Percentiles rank a stretch among this genome's conserved stretches.
phyloP scores from a whole-genome alignment of 2,113 vertebrate species.

The Chaetodon trifascialis region DNA sequence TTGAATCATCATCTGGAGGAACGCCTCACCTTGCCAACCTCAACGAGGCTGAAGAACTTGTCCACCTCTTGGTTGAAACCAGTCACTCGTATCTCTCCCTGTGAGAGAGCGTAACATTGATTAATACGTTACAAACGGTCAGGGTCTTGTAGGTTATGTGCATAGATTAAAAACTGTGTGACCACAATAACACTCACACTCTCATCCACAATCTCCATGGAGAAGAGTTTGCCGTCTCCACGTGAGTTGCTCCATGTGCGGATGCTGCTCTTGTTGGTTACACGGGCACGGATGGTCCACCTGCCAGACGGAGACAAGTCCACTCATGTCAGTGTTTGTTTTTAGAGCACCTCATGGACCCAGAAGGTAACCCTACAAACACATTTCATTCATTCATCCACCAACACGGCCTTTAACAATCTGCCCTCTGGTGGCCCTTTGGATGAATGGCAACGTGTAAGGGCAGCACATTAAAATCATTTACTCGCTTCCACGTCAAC shows the following conservation, averaged over 20 bases:
- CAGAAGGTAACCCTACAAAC: not conserved
- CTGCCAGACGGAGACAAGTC: conserved; percentile 72
- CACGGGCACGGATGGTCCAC: conserved; percentile 95
- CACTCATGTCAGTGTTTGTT: not conserved
- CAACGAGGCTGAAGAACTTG: conserved; percentile 93
- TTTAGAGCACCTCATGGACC: not conserved
- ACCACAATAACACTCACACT: conserved; percentile 86
- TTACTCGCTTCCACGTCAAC: conserved; percentile 2
- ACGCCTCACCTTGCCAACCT: conserved; percentile 92
- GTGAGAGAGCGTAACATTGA: conserved; percentile 40
- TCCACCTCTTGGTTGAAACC: conserved; percentile 97
- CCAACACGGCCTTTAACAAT: not conserved
- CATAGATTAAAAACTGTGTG: not conserved
- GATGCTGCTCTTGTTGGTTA: conserved; percentile 95
- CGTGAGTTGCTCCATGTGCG: conserved; percentile 98
- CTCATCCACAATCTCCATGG: conserved; percentile 95
- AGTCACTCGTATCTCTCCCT: conserved; percentile 97
- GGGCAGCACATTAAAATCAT: not conserved
- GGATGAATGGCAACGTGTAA: not conserved
- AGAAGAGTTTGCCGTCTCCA: conserved; percentile 97
- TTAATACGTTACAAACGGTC: not conserved
- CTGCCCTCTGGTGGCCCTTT: not conserved
- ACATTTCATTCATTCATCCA: not conserved
- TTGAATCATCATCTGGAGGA: conserved; percentile 25
- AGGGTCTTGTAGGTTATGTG: not conserved